Conservation (phyloP, 2,888 invertebrate species). For the Ectropis crepuscularia region DNA sequence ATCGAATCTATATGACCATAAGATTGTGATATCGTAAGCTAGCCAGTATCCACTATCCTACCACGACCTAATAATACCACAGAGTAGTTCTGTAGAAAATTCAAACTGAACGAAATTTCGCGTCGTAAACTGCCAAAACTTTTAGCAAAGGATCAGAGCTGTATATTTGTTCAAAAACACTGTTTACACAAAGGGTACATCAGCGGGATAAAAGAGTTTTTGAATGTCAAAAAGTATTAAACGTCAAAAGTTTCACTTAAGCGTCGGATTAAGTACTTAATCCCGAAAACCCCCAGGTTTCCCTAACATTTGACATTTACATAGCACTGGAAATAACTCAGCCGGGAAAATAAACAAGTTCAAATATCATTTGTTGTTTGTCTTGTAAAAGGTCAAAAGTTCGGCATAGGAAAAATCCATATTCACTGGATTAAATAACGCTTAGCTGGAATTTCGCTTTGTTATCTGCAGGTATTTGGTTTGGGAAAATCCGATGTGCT, state of each 20-base stretch:
- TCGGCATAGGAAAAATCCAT: conserved; percentile 18
- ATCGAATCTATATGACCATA: too few species aligned
- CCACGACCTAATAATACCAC: too few species aligned
- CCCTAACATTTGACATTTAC: conserved; percentile 15
- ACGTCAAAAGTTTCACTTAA: not conserved
- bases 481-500: not conserved
- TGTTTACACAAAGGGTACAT: not conserved
- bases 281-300: not conserved
- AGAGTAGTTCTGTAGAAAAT: too few species aligned
- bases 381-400: conserved; percentile 18
- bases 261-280: not conserved
- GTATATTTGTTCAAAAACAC: not conserved
- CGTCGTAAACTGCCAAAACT: too few species aligned
- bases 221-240: not conserved
- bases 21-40: too few species aligned
- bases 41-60: too few species aligned
- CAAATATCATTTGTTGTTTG: conserved; percentile 20
- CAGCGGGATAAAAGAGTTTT: not conserved
- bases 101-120: too few species aligned
- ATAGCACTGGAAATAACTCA: conserved; percentile 24
- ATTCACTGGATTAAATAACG: not conserved
- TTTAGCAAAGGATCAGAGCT: too few species aligned
- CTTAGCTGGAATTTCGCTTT: not conserved
- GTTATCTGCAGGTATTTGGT: not conserved
- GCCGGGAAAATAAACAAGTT: conserved; percentile 26